Percentiles rank a stretch among this genome's conserved stretches.
Evolutionary conservation across 2,113 vertebrate genomes (phyloP).

Genomic region (Sinocyclocheilus anshuiensis): DNA sequence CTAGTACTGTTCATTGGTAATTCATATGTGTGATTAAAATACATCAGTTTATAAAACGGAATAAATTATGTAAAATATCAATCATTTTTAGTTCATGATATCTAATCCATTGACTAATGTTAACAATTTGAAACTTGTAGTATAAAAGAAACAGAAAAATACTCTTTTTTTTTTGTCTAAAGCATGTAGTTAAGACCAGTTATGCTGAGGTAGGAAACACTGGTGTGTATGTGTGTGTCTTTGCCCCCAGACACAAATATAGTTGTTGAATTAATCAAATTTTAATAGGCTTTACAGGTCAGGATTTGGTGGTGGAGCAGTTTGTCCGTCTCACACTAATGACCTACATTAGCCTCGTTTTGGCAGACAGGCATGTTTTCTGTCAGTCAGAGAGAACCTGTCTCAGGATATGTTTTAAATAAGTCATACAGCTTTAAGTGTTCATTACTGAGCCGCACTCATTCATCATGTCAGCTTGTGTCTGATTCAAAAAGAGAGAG

Average conservation of each 20-base stretch:
- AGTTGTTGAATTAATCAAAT: slow-evolving; percentile 16
- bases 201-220: background rate
- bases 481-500: slow-evolving; percentile 28
- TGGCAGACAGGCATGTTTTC: slow-evolving; percentile 58
- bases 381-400: slow-evolving; percentile 45
- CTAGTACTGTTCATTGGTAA: background rate
- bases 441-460: slow-evolving; percentile 64
- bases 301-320: slow-evolving; percentile 15
- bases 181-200: background rate
- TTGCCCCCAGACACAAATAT: background rate
- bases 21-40: background rate
- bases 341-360: slow-evolving; percentile 46
- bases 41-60: no score
- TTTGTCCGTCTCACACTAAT: slow-evolving; percentile 31
- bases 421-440: slow-evolving; percentile 55
- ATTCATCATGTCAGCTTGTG: slow-evolving; percentile 62
- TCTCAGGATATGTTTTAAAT: slow-evolving; percentile 46
- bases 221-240: background rate
- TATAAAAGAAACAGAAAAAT: background rate
- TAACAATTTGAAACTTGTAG: background rate
- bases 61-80: background rate
- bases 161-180: background rate
- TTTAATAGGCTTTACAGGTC: slow-evolving; percentile 32
- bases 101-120: background rate
- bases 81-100: background rate